Conservation (phyloP, 1,140 invertebrate species). For the Aphelenchoides avenae region DNA sequence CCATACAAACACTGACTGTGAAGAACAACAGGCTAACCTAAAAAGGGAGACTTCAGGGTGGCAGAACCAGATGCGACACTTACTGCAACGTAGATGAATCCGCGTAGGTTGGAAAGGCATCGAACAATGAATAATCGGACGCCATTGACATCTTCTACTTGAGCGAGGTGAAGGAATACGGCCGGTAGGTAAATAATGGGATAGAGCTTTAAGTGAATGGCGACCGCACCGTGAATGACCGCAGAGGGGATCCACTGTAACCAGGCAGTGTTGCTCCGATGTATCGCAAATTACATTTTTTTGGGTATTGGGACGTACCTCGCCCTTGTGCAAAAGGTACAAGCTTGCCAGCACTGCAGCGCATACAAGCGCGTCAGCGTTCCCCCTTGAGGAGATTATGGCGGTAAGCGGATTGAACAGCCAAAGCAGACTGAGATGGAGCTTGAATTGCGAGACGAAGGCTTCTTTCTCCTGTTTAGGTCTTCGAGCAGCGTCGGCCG, state of each 20-base stretch:
- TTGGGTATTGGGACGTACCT: neutral
- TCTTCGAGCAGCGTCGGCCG: neutral
- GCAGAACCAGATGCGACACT: too few relatives aligned
- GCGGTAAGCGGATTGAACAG: constrained; percentile 88
- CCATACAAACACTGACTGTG: constrained; percentile 65
- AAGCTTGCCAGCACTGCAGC: constrained; percentile 54
- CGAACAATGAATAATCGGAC: constrained; percentile 29
- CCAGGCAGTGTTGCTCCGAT: constrained; percentile 66
- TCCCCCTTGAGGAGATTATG: constrained; percentile 87
- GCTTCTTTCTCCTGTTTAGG: constrained; percentile 18
- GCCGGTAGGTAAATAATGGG: constrained; percentile 65
- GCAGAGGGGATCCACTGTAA: constrained; percentile 66
- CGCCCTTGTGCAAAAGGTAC: constrained; percentile 3
- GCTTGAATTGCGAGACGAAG: constrained; percentile 40
- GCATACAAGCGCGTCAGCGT: constrained; percentile 81
- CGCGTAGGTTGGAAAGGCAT: constrained; percentile 33
- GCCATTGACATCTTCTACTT: neutral
- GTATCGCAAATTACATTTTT: constrained; percentile 67
- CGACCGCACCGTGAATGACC: constrained; percentile 71
- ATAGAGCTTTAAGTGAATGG: constrained; percentile 89
- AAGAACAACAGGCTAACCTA: constrained; percentile 69
- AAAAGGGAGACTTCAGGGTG: too few relatives aligned
- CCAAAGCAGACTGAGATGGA: constrained; percentile 69
- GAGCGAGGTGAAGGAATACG: constrained; percentile 21
- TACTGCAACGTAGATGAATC: constrained; percentile 64